phyloP scores from a whole-genome alignment of 1,140 invertebrate genomes.

The Neomicropteryx cornuta region DNA sequence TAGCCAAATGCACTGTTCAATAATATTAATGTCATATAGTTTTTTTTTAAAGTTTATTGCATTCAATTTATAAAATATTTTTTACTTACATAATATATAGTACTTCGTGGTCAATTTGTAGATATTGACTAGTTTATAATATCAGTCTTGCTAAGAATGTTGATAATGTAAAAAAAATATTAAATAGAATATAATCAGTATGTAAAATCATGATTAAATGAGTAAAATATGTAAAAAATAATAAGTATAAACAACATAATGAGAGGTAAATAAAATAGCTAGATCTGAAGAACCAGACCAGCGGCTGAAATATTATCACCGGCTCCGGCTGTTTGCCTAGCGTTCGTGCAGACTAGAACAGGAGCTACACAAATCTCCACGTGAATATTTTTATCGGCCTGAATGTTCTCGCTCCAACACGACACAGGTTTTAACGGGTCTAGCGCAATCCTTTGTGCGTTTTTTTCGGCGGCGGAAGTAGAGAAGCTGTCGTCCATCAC shows the following conservation, averaged over 20 bases:
- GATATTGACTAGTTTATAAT: no score
- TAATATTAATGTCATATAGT: no score
- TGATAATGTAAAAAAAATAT: background rate
- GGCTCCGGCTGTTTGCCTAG: constrained; percentile 73
- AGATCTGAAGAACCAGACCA: constrained; percentile 66
- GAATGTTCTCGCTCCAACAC: constrained; percentile 66
- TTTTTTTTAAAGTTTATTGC: no score
- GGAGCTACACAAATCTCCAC: constrained; percentile 74
- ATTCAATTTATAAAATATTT: no score
- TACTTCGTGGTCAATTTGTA: no score
- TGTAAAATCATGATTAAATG: background rate
- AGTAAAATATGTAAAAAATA: background rate
- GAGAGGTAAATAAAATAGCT: no score
- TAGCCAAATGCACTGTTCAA: no score
- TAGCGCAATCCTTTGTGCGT: constrained; percentile 43
- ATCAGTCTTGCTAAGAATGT: no score
- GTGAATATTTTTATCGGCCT: constrained; percentile 25
- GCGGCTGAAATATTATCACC: constrained; percentile 85
- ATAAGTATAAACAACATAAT: background rate
- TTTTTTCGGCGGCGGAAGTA: constrained; percentile 46
- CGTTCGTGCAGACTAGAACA: constrained; percentile 73
- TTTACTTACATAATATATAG: no score
- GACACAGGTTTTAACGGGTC: constrained; percentile 64
- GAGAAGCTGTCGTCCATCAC: constrained; percentile 81
- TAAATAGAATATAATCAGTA: background rate